A percentile compares a stretch with the other conserved stretches of the same genome.
phyloP scores from a whole-genome alignment of 2,797 vertebrate genomes.

The Margarornis squamiger region DNA sequence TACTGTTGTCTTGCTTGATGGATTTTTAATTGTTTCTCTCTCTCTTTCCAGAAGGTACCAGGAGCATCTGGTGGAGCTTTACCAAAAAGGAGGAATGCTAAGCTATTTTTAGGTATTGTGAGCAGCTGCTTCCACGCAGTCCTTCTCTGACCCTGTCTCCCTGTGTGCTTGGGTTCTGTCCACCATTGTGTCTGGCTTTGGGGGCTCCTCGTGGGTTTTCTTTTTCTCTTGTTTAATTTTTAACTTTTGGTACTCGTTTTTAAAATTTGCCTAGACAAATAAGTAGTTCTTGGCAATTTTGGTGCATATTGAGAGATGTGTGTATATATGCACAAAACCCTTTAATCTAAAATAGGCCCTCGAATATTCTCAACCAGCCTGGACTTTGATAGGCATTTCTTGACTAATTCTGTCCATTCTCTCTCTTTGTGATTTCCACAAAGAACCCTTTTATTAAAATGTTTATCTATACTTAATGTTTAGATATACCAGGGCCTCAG shows the following conservation, averaged over 20 bases:
- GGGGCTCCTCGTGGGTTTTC: not conserved
- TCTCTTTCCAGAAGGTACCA: conserved; percentile 88
- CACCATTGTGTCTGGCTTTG: conserved; percentile 1
- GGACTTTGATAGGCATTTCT: not conserved
- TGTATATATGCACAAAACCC: not conserved
- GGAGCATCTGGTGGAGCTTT: conserved; percentile 93
- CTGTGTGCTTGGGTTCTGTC: not conserved
- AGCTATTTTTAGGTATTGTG: conserved; percentile 93
- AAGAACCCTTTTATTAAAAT: not conserved
- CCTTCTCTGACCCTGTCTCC: conserved; percentile 31
- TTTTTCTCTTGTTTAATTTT: not conserved
- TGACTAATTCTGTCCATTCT: not conserved
- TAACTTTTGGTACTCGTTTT: not conserved
- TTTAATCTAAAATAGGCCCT: not conserved
- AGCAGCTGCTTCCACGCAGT: conserved; percentile 51
- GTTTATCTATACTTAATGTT: not conserved
- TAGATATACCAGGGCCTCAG: not conserved
- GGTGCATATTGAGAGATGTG: not conserved
- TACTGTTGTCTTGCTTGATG: not conserved
- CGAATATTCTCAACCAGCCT: not conserved
- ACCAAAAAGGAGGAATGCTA: conserved; percentile 90
- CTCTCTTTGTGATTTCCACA: not conserved
- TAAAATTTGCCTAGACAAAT: not conserved
- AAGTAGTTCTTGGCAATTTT: not conserved
- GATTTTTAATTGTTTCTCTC: conserved; percentile 67